These are phyloP conservation scores for Maconellicoccus hirsutus DNA, from an alignment of 1,140 invertebrate species.

Conservation along the genomic window DNA sequence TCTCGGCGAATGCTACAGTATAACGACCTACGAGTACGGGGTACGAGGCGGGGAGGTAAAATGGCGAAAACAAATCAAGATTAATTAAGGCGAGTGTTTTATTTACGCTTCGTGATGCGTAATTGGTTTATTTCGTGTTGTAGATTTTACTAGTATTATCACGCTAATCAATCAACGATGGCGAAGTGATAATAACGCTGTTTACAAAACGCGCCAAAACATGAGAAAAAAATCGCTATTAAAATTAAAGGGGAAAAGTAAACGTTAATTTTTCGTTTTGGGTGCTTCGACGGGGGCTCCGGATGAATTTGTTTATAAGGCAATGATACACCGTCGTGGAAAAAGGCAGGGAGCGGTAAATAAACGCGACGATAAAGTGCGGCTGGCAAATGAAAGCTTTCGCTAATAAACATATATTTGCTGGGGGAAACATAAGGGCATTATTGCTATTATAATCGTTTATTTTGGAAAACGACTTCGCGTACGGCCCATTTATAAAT, in stretches of 20 bases:
- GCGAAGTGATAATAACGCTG: neutral
- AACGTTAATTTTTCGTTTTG: neutral
- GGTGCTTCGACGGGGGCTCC: neutral
- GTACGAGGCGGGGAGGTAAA: neutral
- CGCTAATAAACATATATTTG: slow-evolving; percentile 9
- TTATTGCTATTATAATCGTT: slow-evolving; percentile 9
- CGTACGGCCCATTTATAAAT: slow-evolving; percentile 3
- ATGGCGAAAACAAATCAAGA: neutral
- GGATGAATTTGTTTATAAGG: neutral
- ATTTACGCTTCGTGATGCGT: neutral
- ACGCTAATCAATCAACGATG: slow-evolving; percentile 3
- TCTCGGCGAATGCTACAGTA: no score
- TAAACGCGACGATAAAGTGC: slow-evolving; percentile 2
- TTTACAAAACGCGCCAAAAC: neutral
- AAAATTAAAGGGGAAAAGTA: no score
- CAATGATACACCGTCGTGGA: no score
- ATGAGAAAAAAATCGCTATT: neutral
- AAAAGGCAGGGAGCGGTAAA: neutral
- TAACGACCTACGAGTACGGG: no score
- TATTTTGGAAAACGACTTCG: slow-evolving; percentile 4
- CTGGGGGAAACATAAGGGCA: neutral
- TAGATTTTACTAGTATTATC: neutral
- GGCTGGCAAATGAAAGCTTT: neutral
- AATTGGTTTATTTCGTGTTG: neutral
- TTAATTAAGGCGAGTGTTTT: slow-evolving; percentile 2